These are phyloP conservation scores for Oligia latruncula DNA, from an alignment of 2,888 invertebrate species.

Conservation along the genomic window DNA sequence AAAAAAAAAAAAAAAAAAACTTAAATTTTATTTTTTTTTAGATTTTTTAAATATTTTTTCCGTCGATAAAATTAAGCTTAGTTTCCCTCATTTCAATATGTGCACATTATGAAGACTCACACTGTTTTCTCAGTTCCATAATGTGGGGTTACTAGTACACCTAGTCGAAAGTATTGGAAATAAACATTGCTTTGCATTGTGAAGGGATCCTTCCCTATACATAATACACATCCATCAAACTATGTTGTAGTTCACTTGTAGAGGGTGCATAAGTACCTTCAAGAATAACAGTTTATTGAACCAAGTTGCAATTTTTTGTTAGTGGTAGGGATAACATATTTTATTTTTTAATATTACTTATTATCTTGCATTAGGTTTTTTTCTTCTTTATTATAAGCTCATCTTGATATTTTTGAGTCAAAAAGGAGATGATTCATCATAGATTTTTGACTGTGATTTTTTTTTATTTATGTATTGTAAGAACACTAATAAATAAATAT, in stretches of 20 bases:
- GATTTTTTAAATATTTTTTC: no score
- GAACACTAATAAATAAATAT: slow-evolving; percentile 51
- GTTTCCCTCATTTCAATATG: no score
- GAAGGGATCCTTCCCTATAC: neutral
- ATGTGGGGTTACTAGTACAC: neutral
- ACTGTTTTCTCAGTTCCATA: no score
- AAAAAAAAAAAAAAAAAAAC: no score
- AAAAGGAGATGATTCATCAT: slow-evolving; percentile 1
- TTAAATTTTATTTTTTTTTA: no score
- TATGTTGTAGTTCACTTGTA: neutral
- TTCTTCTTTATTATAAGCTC: neutral
- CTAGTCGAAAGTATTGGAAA: neutral
- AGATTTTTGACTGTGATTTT: slow-evolving; percentile 31
- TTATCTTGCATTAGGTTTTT: slow-evolving; percentile 11
- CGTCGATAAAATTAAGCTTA: no score
- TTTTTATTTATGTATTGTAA: slow-evolving; percentile 33
- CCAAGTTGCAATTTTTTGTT: slow-evolving; percentile 41
- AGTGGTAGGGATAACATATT: slow-evolving; percentile 45
- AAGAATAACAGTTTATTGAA: slow-evolving; percentile 17
- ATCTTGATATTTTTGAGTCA: slow-evolving; percentile 15
- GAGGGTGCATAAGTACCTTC: neutral
- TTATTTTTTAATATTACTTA: slow-evolving; percentile 10
- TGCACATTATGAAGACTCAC: no score
- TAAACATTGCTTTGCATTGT: neutral
- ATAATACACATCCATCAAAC: neutral